A percentile compares a stretch with the other conserved stretches of the same genome.
Evolutionary conservation across 2,888 invertebrate species (phyloP).

Genomic region (Hypselothyrea guttata): DNA sequence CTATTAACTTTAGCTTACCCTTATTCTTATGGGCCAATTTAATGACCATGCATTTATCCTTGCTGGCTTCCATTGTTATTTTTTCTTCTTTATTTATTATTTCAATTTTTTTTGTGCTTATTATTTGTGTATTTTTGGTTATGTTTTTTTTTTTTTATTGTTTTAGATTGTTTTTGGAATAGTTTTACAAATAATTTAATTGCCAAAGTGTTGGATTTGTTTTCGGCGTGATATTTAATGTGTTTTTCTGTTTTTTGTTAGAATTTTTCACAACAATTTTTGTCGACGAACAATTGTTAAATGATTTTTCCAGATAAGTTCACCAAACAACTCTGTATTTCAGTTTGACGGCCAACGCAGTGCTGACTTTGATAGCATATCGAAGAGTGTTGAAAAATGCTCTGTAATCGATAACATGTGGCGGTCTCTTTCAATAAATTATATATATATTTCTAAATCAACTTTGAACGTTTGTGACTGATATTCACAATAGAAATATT

Average conservation of each 20-base stretch:
- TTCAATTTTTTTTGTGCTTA: conserved; percentile 9
- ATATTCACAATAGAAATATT: background rate
- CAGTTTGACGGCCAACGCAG: conserved; percentile 29
- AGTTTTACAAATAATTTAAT: conserved; percentile 60
- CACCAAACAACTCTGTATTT: conserved; percentile 1
- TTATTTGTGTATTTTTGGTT: background rate
- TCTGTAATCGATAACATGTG: background rate
- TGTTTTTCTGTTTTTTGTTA: conserved; percentile 48
- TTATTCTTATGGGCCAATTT: conserved; percentile 70
- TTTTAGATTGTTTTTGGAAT: conserved; percentile 18
- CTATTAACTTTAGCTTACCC: too few species aligned
- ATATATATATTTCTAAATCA: background rate
- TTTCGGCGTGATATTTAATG: conserved; percentile 42
- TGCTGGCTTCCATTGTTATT: conserved; percentile 46
- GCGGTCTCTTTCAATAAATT: background rate
- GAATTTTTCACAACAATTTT: conserved; percentile 74
- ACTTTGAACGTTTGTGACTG: too few species aligned
- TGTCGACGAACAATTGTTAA: conserved; percentile 66
- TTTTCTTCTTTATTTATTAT: too few species aligned
- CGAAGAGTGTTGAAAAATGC: conserved; percentile 26
- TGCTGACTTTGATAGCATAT: conserved; percentile 22
- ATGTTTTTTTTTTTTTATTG: conserved; percentile 1
- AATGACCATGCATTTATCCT: conserved; percentile 57
- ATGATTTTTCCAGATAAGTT: conserved; percentile 30
- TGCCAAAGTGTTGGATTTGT: conserved; percentile 44